Base-by-base conservation (phyloP, 2,113 vertebrate genomes). In the Todiramphus chloris region DNA sequence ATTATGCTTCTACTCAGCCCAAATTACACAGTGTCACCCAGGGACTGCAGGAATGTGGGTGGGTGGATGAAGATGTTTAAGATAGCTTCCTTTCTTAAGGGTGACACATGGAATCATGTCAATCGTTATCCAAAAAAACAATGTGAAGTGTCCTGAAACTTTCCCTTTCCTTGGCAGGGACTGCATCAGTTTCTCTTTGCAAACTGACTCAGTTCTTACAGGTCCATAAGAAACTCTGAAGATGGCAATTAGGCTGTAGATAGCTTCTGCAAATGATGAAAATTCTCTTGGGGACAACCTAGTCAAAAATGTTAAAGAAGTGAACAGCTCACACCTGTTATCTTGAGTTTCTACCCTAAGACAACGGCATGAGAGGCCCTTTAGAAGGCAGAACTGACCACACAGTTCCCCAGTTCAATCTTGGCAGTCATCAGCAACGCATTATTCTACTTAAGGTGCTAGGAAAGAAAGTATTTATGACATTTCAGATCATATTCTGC, bases 281-380 rank as follows among this genome's bases (percentile, higher is more conserved):
- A 93, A 91, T 64, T 89, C 63, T 90, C 83, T 33, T 31, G 41
- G 46, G 35, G 50, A 62, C n/a, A 93, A 60, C 16, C 20, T 62
- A 58, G 86, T 11, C 16, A 75, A 87, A 74, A 50, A 46, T 28
- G 63, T 53, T 73, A 44, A 82, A 69, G 35, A 79, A 58, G 16
- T 15, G 16, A 83, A 39, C 30, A 83, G 23, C 43, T 89, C 60
- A n/a, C 0, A 1, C 33, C 51, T 83, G 16, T 51, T 63, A 43
- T 39, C 24, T 76, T 50, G 30, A 79, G 30, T 58, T 90, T 90
- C 44, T 46, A 76, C 44, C 55, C 66, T 60, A 58, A 92, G 44
- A 77, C 14, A 53, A 17, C 2, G 2, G 9, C 15, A 60, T 1
- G 7, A 79, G 11, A 62, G 24, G 43, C 10, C 50, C 67, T 92